phyloP scores from a whole-genome alignment of 2,113 vertebrate species.

The Sus scrofa region T2T-Sscrofa CM000826.6:33254501-33255000 shows the following conservation, averaged over 20 bases:
- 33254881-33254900: too few relatives aligned
- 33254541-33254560: background rate
- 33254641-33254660: background rate
- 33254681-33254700: background rate
- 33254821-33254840: too few relatives aligned
- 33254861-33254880: too few relatives aligned
- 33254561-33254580: background rate
- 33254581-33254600: background rate
- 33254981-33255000: too few relatives aligned
- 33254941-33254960: too few relatives aligned
- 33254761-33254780: conserved; percentile 1
- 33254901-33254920: too few relatives aligned
- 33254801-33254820: too few relatives aligned
- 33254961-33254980: too few relatives aligned
- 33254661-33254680: background rate
- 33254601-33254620: background rate
- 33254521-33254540: background rate
- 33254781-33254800: too few relatives aligned
- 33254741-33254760: background rate
- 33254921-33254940: too few relatives aligned
- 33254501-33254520: background rate
- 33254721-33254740: background rate
- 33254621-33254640: background rate
- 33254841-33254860: too few relatives aligned
- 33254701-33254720: background rate